phyloP scores from a whole-genome alignment of 1,140 invertebrate species.

The Atta colombica region DNA sequence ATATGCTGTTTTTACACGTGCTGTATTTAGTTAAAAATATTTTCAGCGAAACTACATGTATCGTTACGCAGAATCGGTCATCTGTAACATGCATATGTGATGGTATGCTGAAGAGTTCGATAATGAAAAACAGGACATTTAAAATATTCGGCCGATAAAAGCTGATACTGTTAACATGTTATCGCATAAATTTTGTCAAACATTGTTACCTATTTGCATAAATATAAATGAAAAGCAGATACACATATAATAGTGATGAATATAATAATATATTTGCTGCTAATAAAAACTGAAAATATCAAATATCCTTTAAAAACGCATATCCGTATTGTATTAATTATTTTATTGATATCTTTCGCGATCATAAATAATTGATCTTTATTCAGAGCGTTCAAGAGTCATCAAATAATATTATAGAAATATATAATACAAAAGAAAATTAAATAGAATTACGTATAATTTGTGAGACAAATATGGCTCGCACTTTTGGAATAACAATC shows the following conservation, averaged over 20 bases:
- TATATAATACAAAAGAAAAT: background rate
- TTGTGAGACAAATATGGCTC: background rate
- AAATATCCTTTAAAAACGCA: constrained; percentile 7
- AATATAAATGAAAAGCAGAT: constrained; percentile 13
- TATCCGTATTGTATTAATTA: background rate
- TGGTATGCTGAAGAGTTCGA: constrained; percentile 3
- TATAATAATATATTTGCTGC: constrained; percentile 6
- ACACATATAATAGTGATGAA: background rate
- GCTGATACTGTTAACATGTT: constrained; percentile 24
- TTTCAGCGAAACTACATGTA: constrained; percentile 17
- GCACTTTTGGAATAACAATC: constrained; percentile 1
- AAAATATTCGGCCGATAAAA: constrained; percentile 38
- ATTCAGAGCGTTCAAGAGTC: background rate
- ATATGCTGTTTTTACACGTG: background rate
- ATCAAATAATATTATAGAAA: background rate
- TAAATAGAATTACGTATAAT: background rate
- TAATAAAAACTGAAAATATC: constrained; percentile 8
- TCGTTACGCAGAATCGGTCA: background rate
- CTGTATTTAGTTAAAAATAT: constrained; percentile 34
- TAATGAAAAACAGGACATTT: constrained; percentile 27
- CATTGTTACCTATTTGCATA: constrained; percentile 21
- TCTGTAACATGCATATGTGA: background rate
- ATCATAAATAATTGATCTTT: background rate
- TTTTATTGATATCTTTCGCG: background rate
- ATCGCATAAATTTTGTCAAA: constrained; percentile 17